These are phyloP conservation scores for Euplexia lucipara DNA, from an alignment of 2,888 invertebrate species.

Conservation along the genomic window DNA sequence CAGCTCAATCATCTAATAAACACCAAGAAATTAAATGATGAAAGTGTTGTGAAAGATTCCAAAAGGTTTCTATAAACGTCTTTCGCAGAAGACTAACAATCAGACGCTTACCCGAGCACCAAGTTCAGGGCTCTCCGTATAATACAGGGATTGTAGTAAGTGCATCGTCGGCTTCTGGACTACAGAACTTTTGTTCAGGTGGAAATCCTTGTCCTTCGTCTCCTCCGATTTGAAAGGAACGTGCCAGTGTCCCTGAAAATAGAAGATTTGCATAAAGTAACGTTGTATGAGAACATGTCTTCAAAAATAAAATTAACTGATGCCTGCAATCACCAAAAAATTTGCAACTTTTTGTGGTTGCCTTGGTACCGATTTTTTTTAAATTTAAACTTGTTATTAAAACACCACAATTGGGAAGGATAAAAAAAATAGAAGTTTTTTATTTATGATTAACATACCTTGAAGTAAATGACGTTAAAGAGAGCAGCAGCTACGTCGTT, in stretches of 20 bases:
- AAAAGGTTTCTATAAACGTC: too few species aligned
- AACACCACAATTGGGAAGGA: neutral
- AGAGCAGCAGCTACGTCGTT: slow-evolving; percentile 66
- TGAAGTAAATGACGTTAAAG: slow-evolving; percentile 76
- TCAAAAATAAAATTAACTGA: neutral
- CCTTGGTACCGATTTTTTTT: neutral
- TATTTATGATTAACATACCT: slow-evolving; percentile 57
- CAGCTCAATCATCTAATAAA: slow-evolving; percentile 75
- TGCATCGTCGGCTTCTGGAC: slow-evolving; percentile 78
- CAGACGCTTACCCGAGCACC: slow-evolving; percentile 71
- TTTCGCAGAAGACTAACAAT: too few species aligned
- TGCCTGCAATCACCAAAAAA: neutral
- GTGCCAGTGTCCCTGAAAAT: slow-evolving; percentile 76
- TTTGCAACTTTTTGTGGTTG: neutral
- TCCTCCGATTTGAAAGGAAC: slow-evolving; percentile 72
- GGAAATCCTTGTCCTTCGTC: slow-evolving; percentile 74
- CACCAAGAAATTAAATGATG: slow-evolving; percentile 7
- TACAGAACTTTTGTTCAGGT: slow-evolving; percentile 62
- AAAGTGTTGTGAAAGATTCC: neutral
- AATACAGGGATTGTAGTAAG: slow-evolving; percentile 68
- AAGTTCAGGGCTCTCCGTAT: slow-evolving; percentile 68
- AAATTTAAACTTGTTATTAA: neutral
- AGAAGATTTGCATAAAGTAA: neutral
- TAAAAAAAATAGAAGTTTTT: too few species aligned
- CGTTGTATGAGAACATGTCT: neutral